Base-by-base conservation (phyloP, 2,113 vertebrate species). In the Acanthochromis polyacanthus region DNA sequence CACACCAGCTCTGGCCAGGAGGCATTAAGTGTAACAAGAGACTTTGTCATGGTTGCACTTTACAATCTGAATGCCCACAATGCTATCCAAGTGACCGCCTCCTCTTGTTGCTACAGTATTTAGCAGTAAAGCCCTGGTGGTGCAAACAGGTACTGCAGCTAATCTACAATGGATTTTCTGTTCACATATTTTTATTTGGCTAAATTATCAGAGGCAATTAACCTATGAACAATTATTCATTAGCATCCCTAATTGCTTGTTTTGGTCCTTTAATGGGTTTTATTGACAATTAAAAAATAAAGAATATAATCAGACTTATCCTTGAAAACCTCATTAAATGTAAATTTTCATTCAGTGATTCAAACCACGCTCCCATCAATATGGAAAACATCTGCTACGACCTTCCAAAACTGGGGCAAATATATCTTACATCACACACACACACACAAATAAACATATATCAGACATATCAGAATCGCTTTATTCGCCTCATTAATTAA, bases 401-500 rank as follows among this genome's bases (percentile, higher is more conserved):
- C 81, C 81, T 88, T 85, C 71, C 30, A 52, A 87, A 78, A 80
- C 71, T 48, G 8, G 43, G 48, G 11, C 58, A 74, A 75, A 73
- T 56, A 59, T 40, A 48, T 69, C 58, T 22, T 7, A 8, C 36
- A 38, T 48, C 45, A 45, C 66, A 48, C 60, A 62, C 71, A 46
- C 75, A 48, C 72, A 25, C 70, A 65, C 16, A 53, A 23, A 67
- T 38, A 50, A 40, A 53, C 59, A 57, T 57, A 40, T 10, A 65
- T 71, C 58, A 83, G 55, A 61, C 55, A 61, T 67, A 53, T 40
- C 73, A 77, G 43, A 65, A 51, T 72, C 65, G 17, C 19, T 82
- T 78, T 48, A 79, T 84, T 82, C 60, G 45, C 75, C 66, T 81
- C 63, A 76, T 81, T 86, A 85, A 84, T 84, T 81, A 84, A 79